Base-by-base conservation (phyloP, 2,797 vertebrate genomes). In the Aldrovandia affinis region DNA sequence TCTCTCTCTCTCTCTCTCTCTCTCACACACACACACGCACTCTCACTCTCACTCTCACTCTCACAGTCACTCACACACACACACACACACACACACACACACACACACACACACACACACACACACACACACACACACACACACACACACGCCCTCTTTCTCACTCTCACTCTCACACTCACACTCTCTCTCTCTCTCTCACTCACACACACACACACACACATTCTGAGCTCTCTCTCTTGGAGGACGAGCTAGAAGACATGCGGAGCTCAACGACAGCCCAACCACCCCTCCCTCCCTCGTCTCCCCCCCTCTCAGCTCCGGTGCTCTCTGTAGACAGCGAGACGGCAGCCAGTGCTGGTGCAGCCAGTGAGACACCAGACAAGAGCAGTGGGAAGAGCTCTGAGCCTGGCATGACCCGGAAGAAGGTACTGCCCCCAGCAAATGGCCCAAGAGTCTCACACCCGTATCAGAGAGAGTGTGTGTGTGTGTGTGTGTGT, bases 351-450 rank as follows among this genome's bases (percentile, higher is more conserved):
- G 18, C 68, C 61, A 89, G 65, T 39, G 2, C 47, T 0, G 87
- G 89, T 9, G 28, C 75, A 14, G 9, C 90, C 44, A 89, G 86
- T 87, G 88, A 85, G 84, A 90, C 82, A 33, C 36, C 87, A n/a
- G 86, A 89, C 52, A 89, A 84, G 85, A 84, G 70, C 84, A 84
- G 14, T 0, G 93, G 91, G 81, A 96, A 91, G 86, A 87, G 55
- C 12, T 83, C 86, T 25, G 36, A 85, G 61, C 25, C 83, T 57
- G 80, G 61, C 86, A 88, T 92, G 79, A 78, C 70, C 22, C 89
- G 94, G 88, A 68, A 89, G 14, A 95, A 86, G 95, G 95, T 96
- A 89, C 59, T 20, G n/a, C 25, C 55, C 20, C 10, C 57, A 15
- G 84, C n/a, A 70, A 8, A 10, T 18, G 77, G 47, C 39, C 0